These are phyloP conservation scores for Ischnura elegans DNA, from an alignment of 2,888 invertebrate genomes.

Conservation along the genomic window DNA sequence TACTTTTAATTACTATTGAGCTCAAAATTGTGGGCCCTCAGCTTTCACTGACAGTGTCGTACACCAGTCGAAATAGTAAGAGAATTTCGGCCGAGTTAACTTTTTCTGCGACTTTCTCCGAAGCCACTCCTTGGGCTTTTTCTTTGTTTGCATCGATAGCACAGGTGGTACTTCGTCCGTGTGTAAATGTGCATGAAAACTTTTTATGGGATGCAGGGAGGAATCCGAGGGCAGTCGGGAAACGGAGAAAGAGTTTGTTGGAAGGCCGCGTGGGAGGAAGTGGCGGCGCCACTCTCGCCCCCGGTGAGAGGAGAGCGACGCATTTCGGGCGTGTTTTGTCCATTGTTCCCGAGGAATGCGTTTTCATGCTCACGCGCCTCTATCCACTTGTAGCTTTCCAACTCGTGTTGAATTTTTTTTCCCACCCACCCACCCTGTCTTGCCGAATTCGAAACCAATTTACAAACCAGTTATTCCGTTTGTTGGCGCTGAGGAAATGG, in stretches of 20 bases:
- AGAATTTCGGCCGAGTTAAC: too few relatives aligned
- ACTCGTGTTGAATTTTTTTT: not conserved
- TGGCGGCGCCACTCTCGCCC: not conserved
- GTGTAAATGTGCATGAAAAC: too few relatives aligned
- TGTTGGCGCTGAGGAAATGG: not conserved
- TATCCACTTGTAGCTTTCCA: not conserved
- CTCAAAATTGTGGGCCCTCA: too few relatives aligned
- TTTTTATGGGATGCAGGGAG: too few relatives aligned
- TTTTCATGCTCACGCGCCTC: not conserved
- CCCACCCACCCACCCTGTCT: not conserved
- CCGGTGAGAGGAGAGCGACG: not conserved
- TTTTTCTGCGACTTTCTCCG: too few relatives aligned
- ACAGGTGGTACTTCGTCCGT: too few relatives aligned
- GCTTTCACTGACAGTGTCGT: too few relatives aligned
- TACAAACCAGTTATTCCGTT: not conserved
- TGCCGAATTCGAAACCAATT: not conserved
- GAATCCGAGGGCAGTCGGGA: not conserved
- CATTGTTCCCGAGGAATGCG: conserved; percentile 8
- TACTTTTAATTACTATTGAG: too few relatives aligned
- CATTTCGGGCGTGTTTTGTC: conserved; percentile 1
- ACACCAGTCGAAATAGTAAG: too few relatives aligned
- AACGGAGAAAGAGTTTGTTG: not conserved
- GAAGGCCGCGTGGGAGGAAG: not conserved
- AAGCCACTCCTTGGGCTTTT: too few relatives aligned
- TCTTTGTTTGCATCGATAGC: too few relatives aligned